Conservation (phyloP, 2,888 invertebrate genomes). For the Machimus atricapillus region DNA sequence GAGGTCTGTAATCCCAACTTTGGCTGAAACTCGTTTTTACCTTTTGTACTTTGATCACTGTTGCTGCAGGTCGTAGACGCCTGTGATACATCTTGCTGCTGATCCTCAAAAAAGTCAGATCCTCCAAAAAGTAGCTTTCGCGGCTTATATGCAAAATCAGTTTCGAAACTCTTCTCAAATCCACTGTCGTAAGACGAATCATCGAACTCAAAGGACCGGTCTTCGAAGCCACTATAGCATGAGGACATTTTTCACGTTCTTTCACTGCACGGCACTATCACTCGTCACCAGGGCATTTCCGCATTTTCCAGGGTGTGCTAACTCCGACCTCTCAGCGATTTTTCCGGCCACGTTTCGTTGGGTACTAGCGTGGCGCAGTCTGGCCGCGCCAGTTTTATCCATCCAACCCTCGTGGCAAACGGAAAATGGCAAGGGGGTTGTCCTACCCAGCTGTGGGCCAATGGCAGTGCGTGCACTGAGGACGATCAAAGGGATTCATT, state of each 20-base stretch:
- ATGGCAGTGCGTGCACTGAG: conserved; percentile 48
- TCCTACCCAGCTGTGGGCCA: conserved; percentile 50
- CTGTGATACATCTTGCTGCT: background rate
- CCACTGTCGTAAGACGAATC: conserved; percentile 79
- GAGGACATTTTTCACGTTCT: conserved; percentile 55
- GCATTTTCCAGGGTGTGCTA: background rate
- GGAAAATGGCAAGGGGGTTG: conserved; percentile 56
- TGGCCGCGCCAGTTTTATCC: conserved; percentile 58
- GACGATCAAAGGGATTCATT: conserved; percentile 54
- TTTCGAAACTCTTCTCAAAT: conserved; percentile 75
- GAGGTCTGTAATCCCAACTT: conserved; percentile 64
- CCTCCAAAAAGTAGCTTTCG: conserved; percentile 58
- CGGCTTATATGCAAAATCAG: conserved; percentile 53
- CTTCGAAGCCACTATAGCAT: conserved; percentile 59
- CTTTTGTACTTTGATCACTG: conserved; percentile 11
- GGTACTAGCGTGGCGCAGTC: conserved; percentile 58
- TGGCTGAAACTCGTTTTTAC: conserved; percentile 54
- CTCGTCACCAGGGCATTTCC: background rate
- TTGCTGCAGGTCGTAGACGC: background rate
- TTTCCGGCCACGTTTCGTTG: conserved; percentile 56
- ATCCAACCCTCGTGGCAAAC: conserved; percentile 34
- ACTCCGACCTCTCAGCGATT: conserved; percentile 41
- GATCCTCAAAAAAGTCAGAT: background rate
- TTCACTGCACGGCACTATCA: conserved; percentile 1
- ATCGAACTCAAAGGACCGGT: conserved; percentile 60